phyloP scores from a whole-genome alignment of 2,113 vertebrate species.

The Indri indri region DNA sequence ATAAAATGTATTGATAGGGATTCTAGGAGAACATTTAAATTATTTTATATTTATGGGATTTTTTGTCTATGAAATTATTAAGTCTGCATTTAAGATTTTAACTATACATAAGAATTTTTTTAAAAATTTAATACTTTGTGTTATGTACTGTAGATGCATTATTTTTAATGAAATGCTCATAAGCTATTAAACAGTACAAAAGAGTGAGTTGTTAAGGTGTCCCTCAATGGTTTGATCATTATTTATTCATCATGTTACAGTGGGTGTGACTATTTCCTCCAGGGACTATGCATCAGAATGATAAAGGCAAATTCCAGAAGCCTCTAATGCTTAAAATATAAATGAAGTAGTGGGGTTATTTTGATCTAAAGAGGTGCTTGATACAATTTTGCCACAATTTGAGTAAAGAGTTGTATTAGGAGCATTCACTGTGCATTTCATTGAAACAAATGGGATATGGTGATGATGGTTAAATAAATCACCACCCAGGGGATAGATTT shows the following conservation, averaged over 20 bases:
- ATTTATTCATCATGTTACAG: slow-evolving; percentile 32
- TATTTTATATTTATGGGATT: background rate
- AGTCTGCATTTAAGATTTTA: slow-evolving; percentile 8
- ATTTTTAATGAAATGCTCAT: slow-evolving; percentile 12
- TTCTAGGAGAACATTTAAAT: background rate
- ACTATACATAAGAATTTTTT: background rate
- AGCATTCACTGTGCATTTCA: background rate
- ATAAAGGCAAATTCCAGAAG: slow-evolving; percentile 14
- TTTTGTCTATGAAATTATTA: background rate
- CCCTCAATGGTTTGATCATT: background rate
- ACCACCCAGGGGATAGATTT: background rate
- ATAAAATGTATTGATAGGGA: background rate
- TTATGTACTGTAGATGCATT: background rate
- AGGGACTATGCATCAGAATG: background rate
- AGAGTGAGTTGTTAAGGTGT: background rate
- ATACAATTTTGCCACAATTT: background rate
- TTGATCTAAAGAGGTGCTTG: background rate
- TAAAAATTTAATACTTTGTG: background rate
- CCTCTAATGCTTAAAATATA: background rate
- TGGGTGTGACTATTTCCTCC: background rate
- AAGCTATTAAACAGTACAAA: background rate
- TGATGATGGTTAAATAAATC: background rate
- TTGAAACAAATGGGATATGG: background rate
- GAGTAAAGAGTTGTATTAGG: background rate
- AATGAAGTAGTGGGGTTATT: background rate